Conservation (phyloP, 2,113 vertebrate species). For the Phaethon lepturus region DNA sequence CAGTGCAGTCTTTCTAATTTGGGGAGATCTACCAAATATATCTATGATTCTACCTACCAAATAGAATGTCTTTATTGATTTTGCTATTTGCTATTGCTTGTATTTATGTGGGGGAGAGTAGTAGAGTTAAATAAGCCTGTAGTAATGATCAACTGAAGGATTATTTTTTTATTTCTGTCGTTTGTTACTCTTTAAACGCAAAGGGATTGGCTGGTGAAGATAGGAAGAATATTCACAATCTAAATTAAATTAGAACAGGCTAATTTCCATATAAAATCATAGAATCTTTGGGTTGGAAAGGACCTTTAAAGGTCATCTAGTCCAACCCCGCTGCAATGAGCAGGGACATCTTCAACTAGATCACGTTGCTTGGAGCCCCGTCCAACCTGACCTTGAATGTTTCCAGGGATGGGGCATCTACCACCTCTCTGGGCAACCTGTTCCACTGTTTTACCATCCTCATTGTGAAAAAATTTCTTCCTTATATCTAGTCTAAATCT, state of each 20-base stretch:
- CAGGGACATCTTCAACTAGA: too few species aligned
- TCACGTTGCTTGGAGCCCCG: too few species aligned
- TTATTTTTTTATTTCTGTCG: background rate
- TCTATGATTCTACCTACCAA: background rate
- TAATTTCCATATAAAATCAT: background rate
- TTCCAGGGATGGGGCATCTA: too few species aligned
- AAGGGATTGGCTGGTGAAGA: background rate
- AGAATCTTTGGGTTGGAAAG: too few species aligned
- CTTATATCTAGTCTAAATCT: too few species aligned
- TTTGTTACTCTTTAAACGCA: background rate
- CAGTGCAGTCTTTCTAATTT: background rate
- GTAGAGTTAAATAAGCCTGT: background rate
- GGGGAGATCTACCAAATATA: background rate
- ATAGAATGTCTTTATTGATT: background rate
- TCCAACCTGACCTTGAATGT: too few species aligned
- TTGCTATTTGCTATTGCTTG: background rate
- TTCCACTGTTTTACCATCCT: too few species aligned
- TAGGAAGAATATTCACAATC: background rate
- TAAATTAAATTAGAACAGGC: conserved; percentile 8
- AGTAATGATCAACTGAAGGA: background rate
- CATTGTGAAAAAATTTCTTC: too few species aligned
- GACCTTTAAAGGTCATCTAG: too few species aligned
- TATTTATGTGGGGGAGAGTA: background rate
- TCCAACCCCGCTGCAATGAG: too few species aligned
- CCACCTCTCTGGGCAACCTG: too few species aligned